Conservation (phyloP, 2,113 vertebrate species). For the Cephalopterus ornatus region DNA sequence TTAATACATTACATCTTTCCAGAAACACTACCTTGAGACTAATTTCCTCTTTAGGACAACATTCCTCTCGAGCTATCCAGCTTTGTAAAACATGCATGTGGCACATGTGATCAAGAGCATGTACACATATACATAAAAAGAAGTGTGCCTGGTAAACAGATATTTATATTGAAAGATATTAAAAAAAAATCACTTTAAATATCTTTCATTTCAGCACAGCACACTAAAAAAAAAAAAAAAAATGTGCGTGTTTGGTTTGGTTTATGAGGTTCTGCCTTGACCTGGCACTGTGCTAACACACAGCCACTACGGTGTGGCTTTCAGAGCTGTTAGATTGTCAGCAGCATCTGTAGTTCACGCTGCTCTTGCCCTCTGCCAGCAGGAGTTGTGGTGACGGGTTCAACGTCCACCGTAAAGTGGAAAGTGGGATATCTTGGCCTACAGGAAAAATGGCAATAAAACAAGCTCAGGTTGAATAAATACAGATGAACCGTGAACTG, state of each 20-base stretch:
- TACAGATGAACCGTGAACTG: not conserved
- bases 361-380: not conserved
- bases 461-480: not conserved
- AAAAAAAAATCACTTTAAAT: not conserved
- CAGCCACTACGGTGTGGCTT: not conserved
- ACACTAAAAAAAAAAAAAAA: not conserved
- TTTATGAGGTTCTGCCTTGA: not conserved
- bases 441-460: not conserved
- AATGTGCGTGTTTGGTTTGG: not conserved
- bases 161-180: not conserved
- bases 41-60: not conserved
- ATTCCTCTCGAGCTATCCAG: not conserved
- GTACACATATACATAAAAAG: not conserved
- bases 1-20: not conserved
- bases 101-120: not conserved
- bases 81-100: not conserved
- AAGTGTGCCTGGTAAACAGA: not conserved
- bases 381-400: not conserved
- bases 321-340: not conserved
- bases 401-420: not conserved
- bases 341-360: not conserved
- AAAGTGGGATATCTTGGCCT: not conserved
- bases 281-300: not conserved
- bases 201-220: not conserved
- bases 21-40: not conserved